Evolutionary conservation across 1,140 invertebrate genomes (phyloP).

Genomic region (Pteromalus puparum): DNA sequence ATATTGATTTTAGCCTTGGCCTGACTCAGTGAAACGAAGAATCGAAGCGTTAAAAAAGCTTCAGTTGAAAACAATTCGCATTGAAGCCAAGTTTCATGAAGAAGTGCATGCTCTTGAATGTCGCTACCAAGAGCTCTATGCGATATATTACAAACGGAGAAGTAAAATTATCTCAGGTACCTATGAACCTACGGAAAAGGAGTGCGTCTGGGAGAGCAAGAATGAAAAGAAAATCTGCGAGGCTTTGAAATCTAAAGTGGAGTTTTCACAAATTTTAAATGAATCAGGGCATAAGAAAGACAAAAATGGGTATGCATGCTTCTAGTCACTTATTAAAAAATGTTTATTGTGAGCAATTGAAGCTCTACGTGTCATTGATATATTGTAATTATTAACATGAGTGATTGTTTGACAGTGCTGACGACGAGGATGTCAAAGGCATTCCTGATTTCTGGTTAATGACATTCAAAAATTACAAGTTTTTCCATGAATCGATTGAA

Average conservation of each 20-base stretch:
- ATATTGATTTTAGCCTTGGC: slow-evolving; percentile 72
- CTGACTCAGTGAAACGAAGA: slow-evolving; percentile 86
- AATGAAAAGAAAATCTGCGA: slow-evolving; percentile 82
- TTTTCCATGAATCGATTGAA: slow-evolving; percentile 97
- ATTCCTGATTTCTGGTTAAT: no score
- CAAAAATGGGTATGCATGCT: slow-evolving; percentile 58
- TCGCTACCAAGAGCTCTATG: slow-evolving; percentile 91
- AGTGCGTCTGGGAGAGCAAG: slow-evolving; percentile 88
- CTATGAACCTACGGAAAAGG: slow-evolving; percentile 92
- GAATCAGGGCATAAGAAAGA: slow-evolving; percentile 67
- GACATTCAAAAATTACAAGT: slow-evolving; percentile 97
- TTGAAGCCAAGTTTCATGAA: slow-evolving; percentile 96
- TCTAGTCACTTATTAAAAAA: background rate
- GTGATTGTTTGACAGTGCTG: slow-evolving; percentile 55
- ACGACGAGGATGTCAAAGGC: slow-evolving; percentile 83
- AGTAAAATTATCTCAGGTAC: slow-evolving; percentile 85
- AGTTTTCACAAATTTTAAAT: slow-evolving; percentile 75
- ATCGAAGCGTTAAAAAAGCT: slow-evolving; percentile 95
- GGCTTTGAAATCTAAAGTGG: slow-evolving; percentile 80
- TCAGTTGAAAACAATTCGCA: slow-evolving; percentile 89
- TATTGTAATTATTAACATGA: slow-evolving; percentile 46
- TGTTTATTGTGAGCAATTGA: background rate
- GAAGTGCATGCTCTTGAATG: slow-evolving; percentile 96
- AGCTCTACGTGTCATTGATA: background rate
- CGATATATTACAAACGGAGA: slow-evolving; percentile 89